These are phyloP conservation scores for Scaptodrosophila lebanonensis DNA, from an alignment of 1,140 invertebrate genomes.

Conservation along the genomic window DNA sequence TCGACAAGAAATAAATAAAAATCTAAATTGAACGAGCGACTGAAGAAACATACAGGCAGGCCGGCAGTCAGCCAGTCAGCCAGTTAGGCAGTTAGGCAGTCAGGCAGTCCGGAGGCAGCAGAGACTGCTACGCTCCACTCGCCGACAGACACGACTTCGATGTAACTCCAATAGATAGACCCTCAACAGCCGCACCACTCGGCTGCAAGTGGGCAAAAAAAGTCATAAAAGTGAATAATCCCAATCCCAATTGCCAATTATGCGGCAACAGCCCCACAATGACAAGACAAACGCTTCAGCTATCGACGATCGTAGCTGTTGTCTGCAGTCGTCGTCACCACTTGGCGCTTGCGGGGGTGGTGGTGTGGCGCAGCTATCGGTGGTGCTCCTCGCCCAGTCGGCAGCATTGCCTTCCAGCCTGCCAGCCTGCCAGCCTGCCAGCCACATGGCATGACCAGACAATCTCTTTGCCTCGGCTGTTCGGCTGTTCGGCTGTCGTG, in stretches of 20 bases:
- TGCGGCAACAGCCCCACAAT: constrained; percentile 37
- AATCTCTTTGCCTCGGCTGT: constrained; percentile 25
- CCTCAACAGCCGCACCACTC: constrained; percentile 14
- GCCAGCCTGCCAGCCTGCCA: too few relatives aligned
- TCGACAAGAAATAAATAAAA: constrained; percentile 19
- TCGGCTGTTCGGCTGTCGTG: constrained; percentile 26
- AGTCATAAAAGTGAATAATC: constrained; percentile 61
- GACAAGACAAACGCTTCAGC: constrained; percentile 61
- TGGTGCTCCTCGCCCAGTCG: too few relatives aligned
- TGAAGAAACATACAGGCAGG: constrained; percentile 45
- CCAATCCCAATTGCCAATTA: constrained; percentile 73
- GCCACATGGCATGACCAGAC: too few relatives aligned
- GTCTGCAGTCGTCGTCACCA: constrained; percentile 46
- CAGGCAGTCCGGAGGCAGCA: background rate
- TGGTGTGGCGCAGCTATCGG: too few relatives aligned
- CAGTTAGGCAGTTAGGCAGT: too few relatives aligned
- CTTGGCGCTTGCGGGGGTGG: too few relatives aligned
- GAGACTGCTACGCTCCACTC: too few relatives aligned
- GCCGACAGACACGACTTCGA: constrained; percentile 67
- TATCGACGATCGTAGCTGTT: constrained; percentile 60
- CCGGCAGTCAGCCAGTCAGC: too few relatives aligned
- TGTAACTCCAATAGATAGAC: constrained; percentile 61
- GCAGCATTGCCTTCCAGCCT: too few relatives aligned
- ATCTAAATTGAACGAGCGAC: constrained; percentile 39
- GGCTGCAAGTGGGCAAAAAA: constrained; percentile 24